Base-by-base conservation (phyloP, 2,888 invertebrate species). In the Orgyia antiqua region DNA sequence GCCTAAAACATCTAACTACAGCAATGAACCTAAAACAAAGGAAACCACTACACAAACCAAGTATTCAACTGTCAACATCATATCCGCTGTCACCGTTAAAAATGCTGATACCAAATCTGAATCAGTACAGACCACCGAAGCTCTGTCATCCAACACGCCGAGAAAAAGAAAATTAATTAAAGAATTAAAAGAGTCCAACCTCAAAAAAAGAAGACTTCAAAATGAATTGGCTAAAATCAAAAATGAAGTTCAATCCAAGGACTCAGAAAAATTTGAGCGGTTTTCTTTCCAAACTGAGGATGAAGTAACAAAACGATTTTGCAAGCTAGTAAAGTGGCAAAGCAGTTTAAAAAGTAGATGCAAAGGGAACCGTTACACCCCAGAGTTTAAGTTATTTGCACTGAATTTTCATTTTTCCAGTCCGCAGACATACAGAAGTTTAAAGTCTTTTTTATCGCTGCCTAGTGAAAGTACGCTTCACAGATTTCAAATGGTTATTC, bases 361-460 rank as follows among this genome's bases (percentile, higher is more conserved):
- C 20, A 48, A 44, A 31, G 47, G 46, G 0, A 44, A 47, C 23
- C 39, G 42, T 5, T 48, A 46, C 34, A 39, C 40, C 27, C 31
- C 40, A 0, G 43, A 41, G 8, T 31, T n/a, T n/a, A n/a, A n/a
- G n/a, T n/a, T n/a, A n/a, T n/a, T n/a, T n/a, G n/a, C n/a, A n/a
- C n/a, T 52, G 29, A 42, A 53, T 37, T 36, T 52, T 23, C 39
- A 54, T 28, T 55, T 36, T 33, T 37, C 42, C 12, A 53, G 46
- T 33, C 55, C 55, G 10, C 41, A 41, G n/a, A 33, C 47, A 6
- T 55, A 57, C 28, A 28, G 48, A 9, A 34, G 43, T 29, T 24
- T 51, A 12, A 19, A 46, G 33, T 37, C 43, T 11, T 27, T 47
- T 21, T 38, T 54, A 24, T 30, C 31, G 23, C 36, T 53, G 13